A percentile compares a stretch with the other conserved stretches of the same genome.
These are phyloP conservation scores for Pongo abelii DNA, from an alignment of 2,113 vertebrate species.

Conservation along the genomic window DNA sequence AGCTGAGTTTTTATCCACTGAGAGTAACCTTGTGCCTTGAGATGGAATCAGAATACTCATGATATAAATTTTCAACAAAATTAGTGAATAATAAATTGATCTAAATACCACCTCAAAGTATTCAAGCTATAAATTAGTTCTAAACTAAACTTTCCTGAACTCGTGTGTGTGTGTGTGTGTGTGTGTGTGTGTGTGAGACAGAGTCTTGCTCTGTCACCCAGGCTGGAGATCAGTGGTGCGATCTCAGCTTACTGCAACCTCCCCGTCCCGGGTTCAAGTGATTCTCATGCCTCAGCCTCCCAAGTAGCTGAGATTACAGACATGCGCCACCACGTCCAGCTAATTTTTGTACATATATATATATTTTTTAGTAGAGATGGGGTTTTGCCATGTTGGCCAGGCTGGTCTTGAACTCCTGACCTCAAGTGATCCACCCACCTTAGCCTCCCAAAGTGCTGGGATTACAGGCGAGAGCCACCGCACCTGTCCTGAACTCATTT, in stretches of 20 bases:
- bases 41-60: conserved; percentile 34
- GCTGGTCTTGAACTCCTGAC: no score
- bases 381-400: no score
- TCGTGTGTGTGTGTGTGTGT: background rate
- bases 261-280: background rate
- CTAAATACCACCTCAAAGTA: conserved; percentile 50
- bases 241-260: background rate
- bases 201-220: no score
- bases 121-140: conserved; percentile 48
- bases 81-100: conserved; percentile 44
- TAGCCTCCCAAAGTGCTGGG: background rate
- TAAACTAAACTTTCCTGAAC: conserved; percentile 50
- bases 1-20: background rate
- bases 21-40: conserved; percentile 11
- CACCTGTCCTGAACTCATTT: no score
- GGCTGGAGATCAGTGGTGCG: no score
- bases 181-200: fast-evolving
- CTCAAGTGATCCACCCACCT: no score
- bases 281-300: background rate
- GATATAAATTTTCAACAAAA: conserved; percentile 18
- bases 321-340: no score
- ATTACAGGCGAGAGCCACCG: background rate
- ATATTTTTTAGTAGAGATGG: no score
- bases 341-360: no score
- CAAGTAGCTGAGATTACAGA: no score